Conservation (phyloP, 2,888 invertebrate genomes). For the Platerodrilus igneus region DNA sequence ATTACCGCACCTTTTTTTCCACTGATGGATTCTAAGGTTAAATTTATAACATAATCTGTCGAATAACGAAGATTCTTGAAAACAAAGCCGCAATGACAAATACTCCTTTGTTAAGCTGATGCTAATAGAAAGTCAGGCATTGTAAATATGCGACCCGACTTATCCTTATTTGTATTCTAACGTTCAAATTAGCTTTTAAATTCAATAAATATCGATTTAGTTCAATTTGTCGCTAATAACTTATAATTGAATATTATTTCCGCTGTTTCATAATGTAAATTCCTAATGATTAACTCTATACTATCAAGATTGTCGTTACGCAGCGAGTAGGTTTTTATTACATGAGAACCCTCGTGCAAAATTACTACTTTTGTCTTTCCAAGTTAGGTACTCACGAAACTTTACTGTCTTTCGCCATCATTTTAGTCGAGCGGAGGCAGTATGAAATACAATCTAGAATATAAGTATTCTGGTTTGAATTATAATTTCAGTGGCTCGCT, state of each 20-base stretch:
- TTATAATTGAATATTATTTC: conserved; percentile 27
- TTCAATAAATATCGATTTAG: no score
- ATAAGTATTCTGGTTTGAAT: conserved; percentile 20
- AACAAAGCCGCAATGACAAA: no score
- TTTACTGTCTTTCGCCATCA: conserved; percentile 23
- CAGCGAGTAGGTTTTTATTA: conserved; percentile 33
- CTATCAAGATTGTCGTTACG: conserved; percentile 34
- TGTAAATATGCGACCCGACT: no score
- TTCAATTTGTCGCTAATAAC: no score
- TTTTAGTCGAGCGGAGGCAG: conserved; percentile 22
- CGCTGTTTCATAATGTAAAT: conserved; percentile 29
- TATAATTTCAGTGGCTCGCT: conserved; percentile 32
- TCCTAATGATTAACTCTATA: conserved; percentile 32
- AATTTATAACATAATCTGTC: no score
- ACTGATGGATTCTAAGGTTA: no score
- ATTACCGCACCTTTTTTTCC: no score
- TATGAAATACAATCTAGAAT: conserved; percentile 4
- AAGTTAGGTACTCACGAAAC: conserved; percentile 32
- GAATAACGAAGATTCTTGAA: no score
- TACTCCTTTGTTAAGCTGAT: no score
- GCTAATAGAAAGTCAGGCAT: no score
- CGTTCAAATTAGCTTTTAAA: no score
- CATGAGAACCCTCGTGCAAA: conserved; percentile 32
- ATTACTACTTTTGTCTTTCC: conserved; percentile 36
- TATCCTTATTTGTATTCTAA: no score